Conservation (phyloP, 2,888 invertebrate species). For the Tubulanus polymorphus region DNA sequence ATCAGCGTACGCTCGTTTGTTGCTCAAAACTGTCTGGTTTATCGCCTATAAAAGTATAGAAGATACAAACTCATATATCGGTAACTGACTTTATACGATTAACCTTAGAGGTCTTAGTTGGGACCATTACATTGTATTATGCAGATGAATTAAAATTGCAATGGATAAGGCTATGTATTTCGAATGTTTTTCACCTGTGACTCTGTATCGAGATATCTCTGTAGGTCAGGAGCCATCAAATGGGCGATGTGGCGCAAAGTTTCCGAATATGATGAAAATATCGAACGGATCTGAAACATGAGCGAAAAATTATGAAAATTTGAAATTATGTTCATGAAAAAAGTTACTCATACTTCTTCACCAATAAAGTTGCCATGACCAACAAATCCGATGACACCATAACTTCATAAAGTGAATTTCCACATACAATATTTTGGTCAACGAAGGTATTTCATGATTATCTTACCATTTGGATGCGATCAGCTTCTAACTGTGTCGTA, state of each 20-base stretch:
- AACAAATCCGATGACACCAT: too few species aligned
- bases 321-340: not conserved
- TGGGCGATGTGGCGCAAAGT: conserved; percentile 42
- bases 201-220: conserved; percentile 45
- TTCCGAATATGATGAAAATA: conserved; percentile 39
- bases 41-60: conserved; percentile 30
- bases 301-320: conserved; percentile 1
- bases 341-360: not conserved
- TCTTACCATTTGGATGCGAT: conserved; percentile 39
- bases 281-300: conserved; percentile 30
- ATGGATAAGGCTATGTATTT: not conserved
- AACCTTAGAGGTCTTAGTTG: too few species aligned
- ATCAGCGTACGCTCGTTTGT: conserved; percentile 47
- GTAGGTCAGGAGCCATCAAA: conserved; percentile 43
- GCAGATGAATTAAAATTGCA: not conserved
- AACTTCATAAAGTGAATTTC: not conserved
- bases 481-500: conserved; percentile 34
- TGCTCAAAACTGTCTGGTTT: conserved; percentile 50
- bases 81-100: too few species aligned
- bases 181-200: too few species aligned
- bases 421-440: too few species aligned
- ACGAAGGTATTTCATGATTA: too few species aligned
- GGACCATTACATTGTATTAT: not conserved
- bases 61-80: not conserved
- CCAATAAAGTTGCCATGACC: too few species aligned